phyloP scores from a whole-genome alignment of 92 coral and sea anemone species.

The Muricea muricata region DNA sequence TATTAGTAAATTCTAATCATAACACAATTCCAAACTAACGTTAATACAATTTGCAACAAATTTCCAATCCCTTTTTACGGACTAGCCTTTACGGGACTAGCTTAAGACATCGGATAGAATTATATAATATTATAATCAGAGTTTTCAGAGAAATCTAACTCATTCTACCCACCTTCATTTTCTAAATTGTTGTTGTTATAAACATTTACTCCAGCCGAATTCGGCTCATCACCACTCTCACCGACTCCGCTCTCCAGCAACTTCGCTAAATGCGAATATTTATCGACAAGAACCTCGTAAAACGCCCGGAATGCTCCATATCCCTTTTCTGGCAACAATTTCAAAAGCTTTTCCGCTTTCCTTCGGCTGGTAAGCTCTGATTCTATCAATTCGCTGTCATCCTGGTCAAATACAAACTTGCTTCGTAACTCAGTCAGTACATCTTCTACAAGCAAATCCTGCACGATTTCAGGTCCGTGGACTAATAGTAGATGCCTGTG shows the following conservation, averaged over 20 bases:
- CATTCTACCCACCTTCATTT: background rate
- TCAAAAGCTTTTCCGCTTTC: conserved; percentile 82
- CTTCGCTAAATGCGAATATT: conserved; percentile 83
- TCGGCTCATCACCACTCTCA: conserved; percentile 50
- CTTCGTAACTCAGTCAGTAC: conserved; percentile 78
- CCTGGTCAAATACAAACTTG: conserved; percentile 75
- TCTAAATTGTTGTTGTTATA: background rate
- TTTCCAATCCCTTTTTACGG: no score
- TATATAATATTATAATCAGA: no score
- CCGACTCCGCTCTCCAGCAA: conserved; percentile 67
- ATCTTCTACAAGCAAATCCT: conserved; percentile 92
- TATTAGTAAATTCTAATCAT: no score
- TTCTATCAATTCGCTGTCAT: conserved; percentile 79
- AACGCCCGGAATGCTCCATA: conserved; percentile 79
- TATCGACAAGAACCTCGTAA: conserved; percentile 72
- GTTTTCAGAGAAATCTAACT: no score
- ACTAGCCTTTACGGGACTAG: no score
- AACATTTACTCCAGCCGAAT: background rate
- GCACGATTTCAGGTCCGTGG: conserved; percentile 67
- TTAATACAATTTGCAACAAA: no score
- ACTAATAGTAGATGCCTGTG: conserved; percentile 85
- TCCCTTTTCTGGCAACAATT: conserved; percentile 88
- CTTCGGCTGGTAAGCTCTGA: conserved; percentile 66
- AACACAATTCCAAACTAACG: no score
- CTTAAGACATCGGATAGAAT: no score